phyloP scores from a whole-genome alignment of 2,888 invertebrate species.

The Agrilus cyanescens region DNA sequence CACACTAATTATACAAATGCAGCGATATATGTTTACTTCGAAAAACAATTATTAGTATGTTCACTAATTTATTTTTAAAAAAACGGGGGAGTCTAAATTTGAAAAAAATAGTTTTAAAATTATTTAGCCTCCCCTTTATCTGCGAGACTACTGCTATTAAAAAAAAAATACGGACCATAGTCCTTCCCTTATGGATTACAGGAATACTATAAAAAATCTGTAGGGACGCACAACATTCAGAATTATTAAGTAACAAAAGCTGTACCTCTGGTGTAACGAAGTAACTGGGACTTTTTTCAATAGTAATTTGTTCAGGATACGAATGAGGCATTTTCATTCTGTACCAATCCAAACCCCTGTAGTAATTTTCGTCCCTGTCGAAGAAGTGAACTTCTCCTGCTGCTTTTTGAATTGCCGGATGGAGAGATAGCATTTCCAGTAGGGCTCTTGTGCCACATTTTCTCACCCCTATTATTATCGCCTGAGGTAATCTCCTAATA shows the following conservation, averaged over 20 bases:
- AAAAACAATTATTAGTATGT: too few relatives aligned
- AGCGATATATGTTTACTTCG: too few relatives aligned
- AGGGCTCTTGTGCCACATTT: conserved; percentile 95
- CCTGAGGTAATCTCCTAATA: conserved; percentile 49
- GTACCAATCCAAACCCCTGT: conserved; percentile 90
- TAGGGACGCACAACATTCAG: not conserved
- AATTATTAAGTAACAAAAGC: conserved; percentile 3
- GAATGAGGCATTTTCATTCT: conserved; percentile 88
- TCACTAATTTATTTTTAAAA: too few relatives aligned
- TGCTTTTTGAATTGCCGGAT: conserved; percentile 85
- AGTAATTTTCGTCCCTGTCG: conserved; percentile 88
- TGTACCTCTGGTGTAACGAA: conserved; percentile 88
- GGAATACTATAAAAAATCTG: conserved; percentile 1
- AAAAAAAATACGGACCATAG: too few relatives aligned
- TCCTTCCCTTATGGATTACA: too few relatives aligned
- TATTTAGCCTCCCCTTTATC: too few relatives aligned
- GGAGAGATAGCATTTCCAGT: conserved; percentile 90
- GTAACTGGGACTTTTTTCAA: conserved; percentile 97
- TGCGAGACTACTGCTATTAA: too few relatives aligned
- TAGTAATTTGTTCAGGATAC: conserved; percentile 82
- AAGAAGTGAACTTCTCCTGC: conserved; percentile 96
- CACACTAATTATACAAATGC: too few relatives aligned
- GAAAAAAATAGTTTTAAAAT: too few relatives aligned
- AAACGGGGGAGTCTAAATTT: too few relatives aligned
- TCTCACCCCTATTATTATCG: conserved; percentile 71